Evolutionary conservation across 2,113 vertebrate genomes (phyloP), one percentile per base, ranked within the genome.

Genomic region (Trogon surrucura): DNA sequence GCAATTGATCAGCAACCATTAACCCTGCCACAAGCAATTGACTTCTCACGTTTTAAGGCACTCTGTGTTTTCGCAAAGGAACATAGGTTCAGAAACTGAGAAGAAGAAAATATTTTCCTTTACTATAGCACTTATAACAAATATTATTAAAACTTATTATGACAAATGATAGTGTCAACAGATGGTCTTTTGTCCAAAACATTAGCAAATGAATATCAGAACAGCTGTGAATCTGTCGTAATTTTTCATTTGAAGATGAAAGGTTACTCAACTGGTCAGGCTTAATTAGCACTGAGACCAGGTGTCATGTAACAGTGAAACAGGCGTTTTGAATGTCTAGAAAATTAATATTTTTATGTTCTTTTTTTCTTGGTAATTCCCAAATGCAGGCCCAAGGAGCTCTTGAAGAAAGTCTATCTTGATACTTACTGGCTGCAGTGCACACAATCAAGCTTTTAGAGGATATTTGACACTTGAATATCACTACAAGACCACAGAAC

Each of bases 361-460:
- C 2, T 51, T 51, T 51, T 51, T 87, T 87, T 74, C 27, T 58
- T 32, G 9, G 2, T 65, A 9, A 69, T 32, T 80, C 67, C 72
- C 26, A 80, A 85, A 61, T 12, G 2, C 4, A 60, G 29, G 10
- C 11, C 14, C 45, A 75, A 79, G 17, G 16, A 67, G 0, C 6
- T 71, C 18, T 6, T 2, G 5, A 86, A 80, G 27, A 83, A 77
- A 62, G 3, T 34, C 30, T 87, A 2, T 45, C 18, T 79, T 41
- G 16, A 18, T 16, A 60, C 3, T 15, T 57, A 8, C 4, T 23
- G 18, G 5, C 3, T 53, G 16, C 11, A 4, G 0, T 17, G 11
- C 6, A 48, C 10, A 29, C 6, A 1, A 14, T 5, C 5, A 13
- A 1, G 6, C 5, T 44, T 5, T 34, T 69, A 26, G 10, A 8